Base-by-base conservation (phyloP, 2,888 invertebrate genomes). In the Xanthostigma xanthostigma region DNA sequence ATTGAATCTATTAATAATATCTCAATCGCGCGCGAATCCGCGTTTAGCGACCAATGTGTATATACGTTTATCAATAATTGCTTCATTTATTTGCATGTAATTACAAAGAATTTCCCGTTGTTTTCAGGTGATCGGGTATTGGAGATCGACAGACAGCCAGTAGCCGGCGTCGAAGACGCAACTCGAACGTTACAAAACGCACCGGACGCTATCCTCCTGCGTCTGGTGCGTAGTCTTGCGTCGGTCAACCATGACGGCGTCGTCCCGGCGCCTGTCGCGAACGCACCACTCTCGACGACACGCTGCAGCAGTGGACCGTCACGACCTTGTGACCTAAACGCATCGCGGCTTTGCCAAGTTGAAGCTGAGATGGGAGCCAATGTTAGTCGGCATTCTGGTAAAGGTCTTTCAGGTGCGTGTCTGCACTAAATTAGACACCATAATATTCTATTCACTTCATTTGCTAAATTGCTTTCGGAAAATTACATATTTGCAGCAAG, bases 371-470 rank as follows among this genome's bases (percentile, higher is more conserved):
- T 84, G 84, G 84, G 84, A 64, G 82, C 84, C 52, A 84, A 84
- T 73, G 78, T 84, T 62, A 83, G 84, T 72, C 78, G 84, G 54
- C 82, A 81, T 65, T 81, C 79, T 60, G 76, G 78, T 58, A 83
- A 84, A 60, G 67, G 55, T 36, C 14, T 27, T 50, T 34, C 50
- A 46, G 34, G 13, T 13, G n/a, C 27, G 27, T 38, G n/a, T 9
- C 38, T 38, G n/a, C 38, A 38, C n/a, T 38, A 38, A 38, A 38
- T 12, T 38, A 38, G 38, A 38, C 13, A 38, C n/a, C 13, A 38
- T 38, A 38, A 13, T 38, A 38, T 27, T 27, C 27, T 27, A 27
- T 27, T 27, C 27, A 27, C 27, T 27, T 27, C 27, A 27, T 27
- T 27, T 27, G 27, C 27, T 27, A 27, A 27, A 27, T 27, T 27